Evolutionary conservation across 2,888 invertebrate genomes (phyloP), one percentile per base, ranked within the genome.

Genomic region (Rotaria socialis): DNA sequence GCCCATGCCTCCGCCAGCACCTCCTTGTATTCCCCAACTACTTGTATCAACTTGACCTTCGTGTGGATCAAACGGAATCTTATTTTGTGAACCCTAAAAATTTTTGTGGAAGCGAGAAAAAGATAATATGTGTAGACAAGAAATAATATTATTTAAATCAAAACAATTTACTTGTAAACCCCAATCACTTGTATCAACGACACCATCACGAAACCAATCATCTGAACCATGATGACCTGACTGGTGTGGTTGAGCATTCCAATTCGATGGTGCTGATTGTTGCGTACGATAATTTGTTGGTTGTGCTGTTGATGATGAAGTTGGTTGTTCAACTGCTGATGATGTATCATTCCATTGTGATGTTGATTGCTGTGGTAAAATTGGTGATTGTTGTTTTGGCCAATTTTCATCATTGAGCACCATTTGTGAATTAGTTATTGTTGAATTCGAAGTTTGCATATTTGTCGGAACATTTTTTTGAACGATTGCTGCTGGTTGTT

Each of bases 21-120:
- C 52, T 10, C 50, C 24, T 50, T 52, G 56, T 10, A 84, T 52
- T 7, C 86, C 86, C 86, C 86, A 86, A 75, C 52, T 50, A 60
- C 86, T 86, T 3, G 86, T 86, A 35, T 86, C 86, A 52, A 86
- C 84, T 85, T 85, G 56, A 47, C 86, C 86, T 47, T 80, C 80
- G 3, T 43, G 10, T 47, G 80, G 80, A 80, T 80, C 80, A 47
- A 80, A 80, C 47, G 80, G 80, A 47, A n/a, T 47, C 47, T 80
- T 80, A 24, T n/a, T 43, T 80, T 80, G 80, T 10, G 80, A n/a
- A 0, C 47, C 47, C 67, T 67, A 67, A 35, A 35, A 35, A 35
- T 2, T 7, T n/a, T 8, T 35, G 35, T 14, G 2, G 1, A 35
- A 67, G 16, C 0, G 3, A 67, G 11, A 35, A n/a, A 27, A 35